Evolutionary conservation across 2,888 invertebrate genomes (phyloP).

Genomic region (Dynastes hyllus): DNA sequence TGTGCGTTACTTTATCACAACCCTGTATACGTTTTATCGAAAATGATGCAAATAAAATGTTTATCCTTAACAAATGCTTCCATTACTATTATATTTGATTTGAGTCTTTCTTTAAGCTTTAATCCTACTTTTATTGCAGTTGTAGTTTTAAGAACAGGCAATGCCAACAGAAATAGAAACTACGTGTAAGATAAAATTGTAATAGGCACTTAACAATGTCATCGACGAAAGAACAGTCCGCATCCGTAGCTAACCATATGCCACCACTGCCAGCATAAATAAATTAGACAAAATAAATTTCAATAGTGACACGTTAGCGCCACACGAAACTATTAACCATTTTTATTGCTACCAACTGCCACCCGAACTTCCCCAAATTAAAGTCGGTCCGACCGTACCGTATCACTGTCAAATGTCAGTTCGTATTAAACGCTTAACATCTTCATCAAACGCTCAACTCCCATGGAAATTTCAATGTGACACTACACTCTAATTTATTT

Average conservation of each 20-base stretch:
- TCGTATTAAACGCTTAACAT: conserved; percentile 36
- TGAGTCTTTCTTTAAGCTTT: too few species aligned
- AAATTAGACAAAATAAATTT: conserved; percentile 66
- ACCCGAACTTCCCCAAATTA: conserved; percentile 52
- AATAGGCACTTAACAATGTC: too few species aligned
- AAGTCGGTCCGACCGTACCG: conserved; percentile 33
- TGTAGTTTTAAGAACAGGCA: too few species aligned
- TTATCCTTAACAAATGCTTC: too few species aligned
- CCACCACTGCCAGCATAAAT: conserved; percentile 63
- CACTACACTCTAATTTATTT: conserved; percentile 19
- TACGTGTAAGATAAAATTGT: too few species aligned
- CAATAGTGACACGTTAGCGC: conserved; percentile 64
- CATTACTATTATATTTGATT: too few species aligned
- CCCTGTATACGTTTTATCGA: too few species aligned
- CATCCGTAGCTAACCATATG: conserved; percentile 58
- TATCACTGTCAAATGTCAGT: conserved; percentile 49
- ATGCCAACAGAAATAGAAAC: too few species aligned
- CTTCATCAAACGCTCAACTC: neutral
- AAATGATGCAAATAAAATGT: too few species aligned
- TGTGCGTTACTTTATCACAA: too few species aligned
- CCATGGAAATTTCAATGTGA: conserved; percentile 3
- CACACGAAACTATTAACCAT: conserved; percentile 65
- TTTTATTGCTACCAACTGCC: conserved; percentile 65
- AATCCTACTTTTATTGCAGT: too few species aligned
- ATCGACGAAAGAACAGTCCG: too few species aligned